These are phyloP conservation scores for Ectemnius continuus DNA, from an alignment of 2,888 invertebrate species.

Conservation along the genomic window DNA sequence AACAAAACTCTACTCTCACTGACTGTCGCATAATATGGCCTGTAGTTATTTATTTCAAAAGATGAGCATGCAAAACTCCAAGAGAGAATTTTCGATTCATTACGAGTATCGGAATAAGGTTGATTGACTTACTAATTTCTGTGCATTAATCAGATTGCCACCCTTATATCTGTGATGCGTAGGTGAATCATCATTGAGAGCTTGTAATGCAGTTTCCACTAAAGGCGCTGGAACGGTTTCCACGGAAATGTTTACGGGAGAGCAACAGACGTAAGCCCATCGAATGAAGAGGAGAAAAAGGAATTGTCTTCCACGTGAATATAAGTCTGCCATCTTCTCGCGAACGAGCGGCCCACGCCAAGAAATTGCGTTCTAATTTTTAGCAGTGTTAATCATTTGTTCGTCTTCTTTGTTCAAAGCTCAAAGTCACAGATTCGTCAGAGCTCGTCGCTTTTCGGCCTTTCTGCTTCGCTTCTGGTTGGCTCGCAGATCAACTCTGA, in stretches of 20 bases:
- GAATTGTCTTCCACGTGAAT: conserved; percentile 14
- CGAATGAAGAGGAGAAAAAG: conserved; percentile 31
- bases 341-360: conserved; percentile 13
- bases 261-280: background rate
- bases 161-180: conserved; percentile 66
- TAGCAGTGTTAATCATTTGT: too few relatives aligned
- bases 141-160: conserved; percentile 69
- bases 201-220: conserved; percentile 65
- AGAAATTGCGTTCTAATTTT: too few relatives aligned
- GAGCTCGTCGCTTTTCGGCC: too few relatives aligned
- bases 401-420: too few relatives aligned
- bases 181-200: conserved; percentile 67
- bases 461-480: too few relatives aligned
- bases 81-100: background rate
- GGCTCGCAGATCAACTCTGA: too few relatives aligned
- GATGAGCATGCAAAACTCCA: too few relatives aligned
- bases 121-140: conserved; percentile 66
- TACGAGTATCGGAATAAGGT: background rate
- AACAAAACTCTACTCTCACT: too few relatives aligned
- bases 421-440: too few relatives aligned
- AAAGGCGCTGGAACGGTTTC: conserved; percentile 61
- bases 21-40: too few relatives aligned
- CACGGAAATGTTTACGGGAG: conserved; percentile 43
- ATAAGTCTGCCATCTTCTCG: conserved; percentile 53
- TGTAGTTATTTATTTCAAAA: too few relatives aligned